phyloP scores from a whole-genome alignment of 1,140 invertebrate genomes.

The Drosophila mojavensis region DNA sequence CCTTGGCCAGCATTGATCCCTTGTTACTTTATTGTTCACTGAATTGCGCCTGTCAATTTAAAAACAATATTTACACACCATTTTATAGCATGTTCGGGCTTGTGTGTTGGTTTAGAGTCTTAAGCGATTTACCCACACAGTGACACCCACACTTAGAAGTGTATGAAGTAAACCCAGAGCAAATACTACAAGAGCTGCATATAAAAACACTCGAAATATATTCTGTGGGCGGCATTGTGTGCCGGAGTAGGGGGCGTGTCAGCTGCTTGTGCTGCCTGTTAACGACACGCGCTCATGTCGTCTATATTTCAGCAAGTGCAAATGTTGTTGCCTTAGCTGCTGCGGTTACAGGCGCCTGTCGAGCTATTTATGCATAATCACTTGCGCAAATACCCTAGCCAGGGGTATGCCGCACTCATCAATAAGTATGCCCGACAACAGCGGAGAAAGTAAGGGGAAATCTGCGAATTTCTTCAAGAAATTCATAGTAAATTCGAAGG shows the following conservation, averaged over 20 bases:
- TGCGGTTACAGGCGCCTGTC: slow-evolving; percentile 31
- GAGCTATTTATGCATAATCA: slow-evolving; percentile 45
- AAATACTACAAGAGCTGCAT: slow-evolving; percentile 60
- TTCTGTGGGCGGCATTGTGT: slow-evolving; percentile 15
- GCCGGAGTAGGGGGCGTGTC: background rate
- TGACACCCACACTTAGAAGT: slow-evolving; percentile 13
- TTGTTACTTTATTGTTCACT: slow-evolving; percentile 73
- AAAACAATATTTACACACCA: slow-evolving; percentile 76
- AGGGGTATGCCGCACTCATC: background rate
- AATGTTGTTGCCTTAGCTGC: slow-evolving; percentile 12
- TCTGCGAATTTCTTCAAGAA: no score
- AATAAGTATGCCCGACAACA: background rate
- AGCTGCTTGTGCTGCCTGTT: slow-evolving; percentile 10
- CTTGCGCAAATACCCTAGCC: slow-evolving; percentile 29
- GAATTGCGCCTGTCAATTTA: slow-evolving; percentile 70
- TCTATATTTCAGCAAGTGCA: slow-evolving; percentile 21
- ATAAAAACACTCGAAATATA: slow-evolving; percentile 63
- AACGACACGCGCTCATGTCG: slow-evolving; percentile 36
- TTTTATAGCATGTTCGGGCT: slow-evolving; percentile 34
- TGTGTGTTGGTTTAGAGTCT: slow-evolving; percentile 22
- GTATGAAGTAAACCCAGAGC: slow-evolving; percentile 3
- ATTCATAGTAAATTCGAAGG: no score
- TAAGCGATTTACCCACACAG: slow-evolving; percentile 39
- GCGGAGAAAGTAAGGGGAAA: background rate
- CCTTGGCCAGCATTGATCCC: slow-evolving; percentile 48